Evolutionary conservation across 2,797 vertebrate species (phyloP).

Genomic region (Melanotaenia nigrans): DNA sequence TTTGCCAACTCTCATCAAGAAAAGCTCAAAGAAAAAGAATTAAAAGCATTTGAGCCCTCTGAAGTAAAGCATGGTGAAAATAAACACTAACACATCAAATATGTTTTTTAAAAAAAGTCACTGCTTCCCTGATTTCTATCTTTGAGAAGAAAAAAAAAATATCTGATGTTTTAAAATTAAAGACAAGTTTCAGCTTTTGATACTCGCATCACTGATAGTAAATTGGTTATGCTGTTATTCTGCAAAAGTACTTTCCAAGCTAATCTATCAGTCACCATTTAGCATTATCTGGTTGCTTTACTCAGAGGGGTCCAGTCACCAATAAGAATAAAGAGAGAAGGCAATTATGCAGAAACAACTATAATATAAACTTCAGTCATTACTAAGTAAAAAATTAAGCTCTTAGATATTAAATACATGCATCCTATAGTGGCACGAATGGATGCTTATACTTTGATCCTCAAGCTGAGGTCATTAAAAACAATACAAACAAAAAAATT

Average conservation of each 20-base stretch:
- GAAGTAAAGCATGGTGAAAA: slow-evolving; percentile 79
- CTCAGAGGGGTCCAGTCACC: slow-evolving; percentile 92
- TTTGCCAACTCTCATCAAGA: slow-evolving; percentile 98
- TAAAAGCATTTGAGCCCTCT: slow-evolving; percentile 84
- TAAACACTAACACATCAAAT: slow-evolving; percentile 11
- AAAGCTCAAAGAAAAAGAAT: slow-evolving; percentile 69
- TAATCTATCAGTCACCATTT: slow-evolving; percentile 27
- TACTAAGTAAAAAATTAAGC: slow-evolving; percentile 77
- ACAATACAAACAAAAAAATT: slow-evolving; percentile 70
- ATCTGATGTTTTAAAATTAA: slow-evolving; percentile 7
- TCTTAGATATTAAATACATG: slow-evolving; percentile 87
- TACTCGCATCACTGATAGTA: slow-evolving; percentile 2
- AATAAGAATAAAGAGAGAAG: slow-evolving; percentile 97
- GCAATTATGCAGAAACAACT: slow-evolving; percentile 97
- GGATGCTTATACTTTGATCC: slow-evolving; percentile 94
- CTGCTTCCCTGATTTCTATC: not conserved
- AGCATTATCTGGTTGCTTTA: slow-evolving; percentile 85
- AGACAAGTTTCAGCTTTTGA: slow-evolving; percentile 14
- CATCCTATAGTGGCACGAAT: slow-evolving; percentile 95
- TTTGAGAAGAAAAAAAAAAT: not conserved
- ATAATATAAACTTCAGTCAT: slow-evolving; percentile 71
- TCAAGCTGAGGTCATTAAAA: slow-evolving; percentile 88
- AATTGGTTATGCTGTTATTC: slow-evolving; percentile 5
- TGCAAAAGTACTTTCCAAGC: not conserved
- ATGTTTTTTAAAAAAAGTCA: slow-evolving; percentile 6